These are phyloP conservation scores for Electrona antarctica DNA, from an alignment of 2,113 vertebrate species.

Conservation along the genomic window DNA sequence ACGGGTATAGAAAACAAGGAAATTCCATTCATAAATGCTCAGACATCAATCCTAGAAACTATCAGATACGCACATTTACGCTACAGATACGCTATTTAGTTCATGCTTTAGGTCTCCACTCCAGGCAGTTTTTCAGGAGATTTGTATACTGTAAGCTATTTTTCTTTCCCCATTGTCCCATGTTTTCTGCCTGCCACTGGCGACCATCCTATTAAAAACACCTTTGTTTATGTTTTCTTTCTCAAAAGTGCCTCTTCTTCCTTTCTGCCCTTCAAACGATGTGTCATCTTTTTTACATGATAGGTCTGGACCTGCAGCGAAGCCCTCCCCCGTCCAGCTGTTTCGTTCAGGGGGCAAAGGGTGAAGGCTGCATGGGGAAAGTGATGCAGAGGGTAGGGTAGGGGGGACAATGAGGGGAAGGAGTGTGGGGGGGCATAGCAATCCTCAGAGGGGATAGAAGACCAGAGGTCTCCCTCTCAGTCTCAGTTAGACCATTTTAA, in stretches of 20 bases:
- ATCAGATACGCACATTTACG: slow-evolving; percentile 25
- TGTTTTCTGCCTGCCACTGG: slow-evolving; percentile 60
- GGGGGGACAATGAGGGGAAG: slow-evolving; percentile 16
- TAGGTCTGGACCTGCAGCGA: slow-evolving; percentile 73
- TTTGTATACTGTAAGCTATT: slow-evolving; percentile 71
- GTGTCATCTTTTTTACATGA: slow-evolving; percentile 64
- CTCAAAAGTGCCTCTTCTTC: slow-evolving; percentile 47
- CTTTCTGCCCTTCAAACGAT: slow-evolving; percentile 67
- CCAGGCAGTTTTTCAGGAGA: slow-evolving; percentile 65
- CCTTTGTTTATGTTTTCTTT: slow-evolving; percentile 67
- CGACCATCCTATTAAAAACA: slow-evolving; percentile 70
- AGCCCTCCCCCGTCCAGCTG: slow-evolving; percentile 70
- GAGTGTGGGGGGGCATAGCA: slow-evolving; percentile 17
- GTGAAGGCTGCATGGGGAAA: slow-evolving; percentile 45
- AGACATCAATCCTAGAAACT: slow-evolving; percentile 21
- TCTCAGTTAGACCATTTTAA: slow-evolving; percentile 44
- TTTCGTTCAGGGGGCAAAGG: slow-evolving; percentile 62
- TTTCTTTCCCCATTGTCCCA: slow-evolving; percentile 47
- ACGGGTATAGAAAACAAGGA: background rate
- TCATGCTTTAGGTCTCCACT: slow-evolving; percentile 54
- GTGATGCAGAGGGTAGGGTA: slow-evolving; percentile 44
- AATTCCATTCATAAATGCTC: background rate
- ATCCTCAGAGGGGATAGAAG: slow-evolving; percentile 41
- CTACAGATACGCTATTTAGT: no score
- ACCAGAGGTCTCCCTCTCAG: slow-evolving; percentile 47